Evolutionary conservation across 2,888 invertebrate species (phyloP).

Genomic region (Pachycephus smyrnensis): DNA sequence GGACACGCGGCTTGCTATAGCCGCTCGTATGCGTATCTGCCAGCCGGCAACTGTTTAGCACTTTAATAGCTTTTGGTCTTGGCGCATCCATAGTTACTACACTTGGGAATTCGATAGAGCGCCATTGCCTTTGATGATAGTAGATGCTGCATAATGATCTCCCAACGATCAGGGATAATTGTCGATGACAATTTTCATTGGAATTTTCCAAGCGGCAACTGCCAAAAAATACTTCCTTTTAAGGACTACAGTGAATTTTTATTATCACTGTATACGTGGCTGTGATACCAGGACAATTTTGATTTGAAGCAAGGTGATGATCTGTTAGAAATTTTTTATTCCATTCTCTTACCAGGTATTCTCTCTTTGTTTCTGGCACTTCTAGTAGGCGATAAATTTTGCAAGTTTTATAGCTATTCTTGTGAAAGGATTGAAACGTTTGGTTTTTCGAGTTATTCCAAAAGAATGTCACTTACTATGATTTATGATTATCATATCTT

Average conservation of each 20-base stretch:
- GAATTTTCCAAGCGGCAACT: not conserved
- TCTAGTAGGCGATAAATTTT: not conserved
- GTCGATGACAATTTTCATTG: not conserved
- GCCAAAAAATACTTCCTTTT: not conserved
- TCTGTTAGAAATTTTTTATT: not conserved
- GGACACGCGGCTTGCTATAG: not conserved
- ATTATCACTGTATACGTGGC: too few species aligned
- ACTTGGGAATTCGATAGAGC: not conserved
- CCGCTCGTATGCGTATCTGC: not conserved
- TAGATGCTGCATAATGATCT: not conserved
- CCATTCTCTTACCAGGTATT: not conserved
- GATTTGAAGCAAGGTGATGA: not conserved
- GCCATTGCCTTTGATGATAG: not conserved
- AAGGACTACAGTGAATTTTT: not conserved
- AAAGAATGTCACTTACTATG: not conserved
- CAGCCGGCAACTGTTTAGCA: not conserved
- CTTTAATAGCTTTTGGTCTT: not conserved
- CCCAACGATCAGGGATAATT: not conserved
- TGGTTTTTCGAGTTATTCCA: not conserved
- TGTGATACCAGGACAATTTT: not conserved
- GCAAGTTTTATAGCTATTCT: not conserved
- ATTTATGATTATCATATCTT: not conserved
- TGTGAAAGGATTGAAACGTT: not conserved
- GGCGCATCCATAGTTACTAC: not conserved
- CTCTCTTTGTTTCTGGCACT: not conserved